A percentile compares a stretch with the other conserved stretches of the same genome.
Evolutionary conservation across 2,797 vertebrate species (phyloP).

Genomic region (Amniataba percoides): DNA sequence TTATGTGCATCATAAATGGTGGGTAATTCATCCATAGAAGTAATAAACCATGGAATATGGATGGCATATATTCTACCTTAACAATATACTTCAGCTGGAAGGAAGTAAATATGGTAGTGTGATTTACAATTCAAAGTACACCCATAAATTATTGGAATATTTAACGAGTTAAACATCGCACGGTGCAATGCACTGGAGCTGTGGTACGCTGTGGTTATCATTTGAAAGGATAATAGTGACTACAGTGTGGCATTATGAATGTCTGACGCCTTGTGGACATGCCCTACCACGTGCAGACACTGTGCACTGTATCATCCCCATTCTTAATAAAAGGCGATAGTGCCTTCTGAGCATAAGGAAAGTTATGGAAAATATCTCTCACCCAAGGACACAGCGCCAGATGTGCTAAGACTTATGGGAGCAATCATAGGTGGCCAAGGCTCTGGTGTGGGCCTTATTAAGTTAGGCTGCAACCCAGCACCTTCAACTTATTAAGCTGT

Average conservation of each 20-base stretch:
- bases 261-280: conserved; percentile 75
- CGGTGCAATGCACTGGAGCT: conserved; percentile 45
- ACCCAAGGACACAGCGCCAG: conserved; percentile 94
- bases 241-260: conserved; percentile 60
- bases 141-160: conserved; percentile 82
- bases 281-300: conserved; percentile 80
- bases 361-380: conserved; percentile 98
- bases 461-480: conserved; percentile 97
- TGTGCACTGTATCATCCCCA: conserved; percentile 87
- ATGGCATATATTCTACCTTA: conserved; percentile 81
- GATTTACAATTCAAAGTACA: conserved; percentile 83
- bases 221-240: conserved; percentile 65
- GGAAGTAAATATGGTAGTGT: conserved; percentile 81
- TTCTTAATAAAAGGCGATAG: conserved; percentile 91
- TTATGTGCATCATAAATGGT: conserved; percentile 86
- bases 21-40: conserved; percentile 81
- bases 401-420: conserved; percentile 99
- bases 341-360: conserved; percentile 89
- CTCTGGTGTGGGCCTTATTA: conserved; percentile 96
- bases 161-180: conserved; percentile 79
- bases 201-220: conserved; percentile 48
- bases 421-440: conserved; percentile 97
- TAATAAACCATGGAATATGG: conserved; percentile 85
- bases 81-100: conserved; percentile 80
- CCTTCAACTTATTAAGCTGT: conserved; percentile 99